A percentile compares a stretch with the other conserved stretches of the same genome.
These are phyloP conservation scores for Apocrypta bakeri DNA, from an alignment of 1,140 invertebrate genomes.

Conservation along the genomic window DNA sequence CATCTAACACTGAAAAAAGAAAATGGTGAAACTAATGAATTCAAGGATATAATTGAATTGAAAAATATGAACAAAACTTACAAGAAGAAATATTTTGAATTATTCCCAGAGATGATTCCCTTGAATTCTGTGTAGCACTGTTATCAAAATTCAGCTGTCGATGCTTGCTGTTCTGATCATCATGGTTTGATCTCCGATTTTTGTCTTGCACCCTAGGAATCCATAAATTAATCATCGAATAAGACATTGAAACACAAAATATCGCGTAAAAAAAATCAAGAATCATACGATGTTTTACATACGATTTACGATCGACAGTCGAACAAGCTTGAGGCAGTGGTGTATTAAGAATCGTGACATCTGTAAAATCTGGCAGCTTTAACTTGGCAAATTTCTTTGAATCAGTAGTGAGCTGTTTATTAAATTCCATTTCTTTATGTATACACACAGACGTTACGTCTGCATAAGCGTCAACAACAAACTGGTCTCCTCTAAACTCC, in stretches of 20 bases:
- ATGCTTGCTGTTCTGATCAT: slow-evolving; percentile 28
- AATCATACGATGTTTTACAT: slow-evolving; percentile 48
- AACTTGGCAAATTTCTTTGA: not conserved
- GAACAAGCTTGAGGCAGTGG: slow-evolving; percentile 66
- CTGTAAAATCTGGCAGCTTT: slow-evolving; percentile 49
- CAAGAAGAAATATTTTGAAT: slow-evolving; percentile 62
- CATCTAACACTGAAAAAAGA: slow-evolving; percentile 53
- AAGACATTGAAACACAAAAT: not conserved
- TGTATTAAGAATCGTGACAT: slow-evolving; percentile 61
- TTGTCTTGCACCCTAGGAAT: slow-evolving; percentile 45
- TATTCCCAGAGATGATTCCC: slow-evolving; percentile 61
- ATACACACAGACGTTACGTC: too few relatives aligned
- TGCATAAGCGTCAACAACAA: not conserved
- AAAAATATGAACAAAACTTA: slow-evolving; percentile 49
- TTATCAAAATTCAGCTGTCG: slow-evolving; percentile 48
- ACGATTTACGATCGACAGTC: slow-evolving; percentile 62
- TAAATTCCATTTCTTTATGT: slow-evolving; percentile 21
- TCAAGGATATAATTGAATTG: not conserved
- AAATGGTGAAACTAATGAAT: slow-evolving; percentile 17
- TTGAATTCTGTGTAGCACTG: slow-evolving; percentile 19
- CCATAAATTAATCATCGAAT: not conserved
- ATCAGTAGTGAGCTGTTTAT: slow-evolving; percentile 2
- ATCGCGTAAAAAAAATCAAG: not conserved
- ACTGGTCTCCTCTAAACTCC: not conserved
- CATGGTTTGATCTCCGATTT: not conserved